Percentiles rank a stretch among this genome's conserved stretches.
Conservation (phyloP, 1,140 invertebrate genomes). For the Micrasema longulum region DNA sequence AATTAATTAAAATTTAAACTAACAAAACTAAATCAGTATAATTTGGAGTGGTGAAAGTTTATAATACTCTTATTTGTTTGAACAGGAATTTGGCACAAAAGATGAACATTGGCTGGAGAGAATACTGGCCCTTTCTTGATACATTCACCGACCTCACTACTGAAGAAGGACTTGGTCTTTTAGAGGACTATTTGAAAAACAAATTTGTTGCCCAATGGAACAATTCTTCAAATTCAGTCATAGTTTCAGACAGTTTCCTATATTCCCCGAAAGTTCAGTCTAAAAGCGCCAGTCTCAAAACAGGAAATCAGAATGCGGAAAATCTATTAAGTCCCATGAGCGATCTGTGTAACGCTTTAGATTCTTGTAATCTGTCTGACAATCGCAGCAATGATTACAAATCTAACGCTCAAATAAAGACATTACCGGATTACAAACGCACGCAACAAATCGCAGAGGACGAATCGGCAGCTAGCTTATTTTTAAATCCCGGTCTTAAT, state of each 20-base stretch:
- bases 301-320: slow-evolving; percentile 42
- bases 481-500: slow-evolving; percentile 62
- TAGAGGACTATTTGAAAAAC: slow-evolving; percentile 80
- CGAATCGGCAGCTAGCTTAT: slow-evolving; percentile 38
- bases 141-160: slow-evolving; percentile 81
- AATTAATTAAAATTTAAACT: too few relatives aligned
- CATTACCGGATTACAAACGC: slow-evolving; percentile 32
- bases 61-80: too few relatives aligned
- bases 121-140: slow-evolving; percentile 91
- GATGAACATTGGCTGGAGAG: slow-evolving; percentile 85
- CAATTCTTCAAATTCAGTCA: slow-evolving; percentile 58
- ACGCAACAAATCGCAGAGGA: slow-evolving; percentile 30
- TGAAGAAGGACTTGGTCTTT: slow-evolving; percentile 74
- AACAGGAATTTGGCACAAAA: slow-evolving; percentile 80
- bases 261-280: slow-evolving; percentile 39
- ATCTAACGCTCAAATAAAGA: slow-evolving; percentile 25
- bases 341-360: slow-evolving; percentile 69
- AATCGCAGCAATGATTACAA: slow-evolving; percentile 51
- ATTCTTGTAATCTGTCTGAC: slow-evolving; percentile 66
- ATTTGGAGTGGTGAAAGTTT: too few relatives aligned
- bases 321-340: slow-evolving; percentile 67
- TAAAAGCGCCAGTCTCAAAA: slow-evolving; percentile 13
- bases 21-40: too few relatives aligned
- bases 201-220: slow-evolving; percentile 60
- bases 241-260: slow-evolving; percentile 59